Base-by-base conservation (phyloP, 2,797 vertebrate species). In the Xenopus petersii region DNA sequence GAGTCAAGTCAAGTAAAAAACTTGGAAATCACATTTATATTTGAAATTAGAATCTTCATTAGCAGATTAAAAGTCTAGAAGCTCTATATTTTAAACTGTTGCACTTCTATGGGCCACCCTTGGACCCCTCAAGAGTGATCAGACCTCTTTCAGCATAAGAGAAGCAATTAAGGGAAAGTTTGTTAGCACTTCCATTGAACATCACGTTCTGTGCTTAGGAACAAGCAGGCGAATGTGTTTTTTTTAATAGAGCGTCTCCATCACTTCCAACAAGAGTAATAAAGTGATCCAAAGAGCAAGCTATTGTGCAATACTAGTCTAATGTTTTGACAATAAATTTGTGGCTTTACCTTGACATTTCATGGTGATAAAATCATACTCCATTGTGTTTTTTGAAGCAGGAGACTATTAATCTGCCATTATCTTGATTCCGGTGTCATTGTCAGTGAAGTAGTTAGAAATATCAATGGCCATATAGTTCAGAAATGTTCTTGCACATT, bases 261-360 rank as follows among this genome's bases (percentile, higher is more conserved):
- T 65, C 48, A 16, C 49, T 67, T 24, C 49, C 5, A 21, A 15
- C 6, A 61, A 5, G 8, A 51, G 26, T 55, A 67, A 67, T 59
- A 67, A 69, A 26, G 48, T 30, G 63, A 71, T 60, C 63, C 15
- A 54, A 42, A 36, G 36, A 42, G 36, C 36, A 42, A 11, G 49
- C 15, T 70, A 70, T 42, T 12, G 68, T 10, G 30, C 56, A 76
- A 66, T 55, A 59, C 24, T 13, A 26, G n/a, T 46, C 55, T 71
- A 71, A 67, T 71, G 75, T 67, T 71, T 76, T 67, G 48, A 61
- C 30, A 61, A 67, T 71, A 70, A 61, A 71, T 62, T 71, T 76
- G n/a, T 51, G 16, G 26, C 55, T 33, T 71, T 67, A 71, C 75
- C 75, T 71, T 71, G 75, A 76, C 64, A 66, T 66, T 71, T 61